phyloP scores from a whole-genome alignment of 2,888 invertebrate species.

The Rhagium mordax region DNA sequence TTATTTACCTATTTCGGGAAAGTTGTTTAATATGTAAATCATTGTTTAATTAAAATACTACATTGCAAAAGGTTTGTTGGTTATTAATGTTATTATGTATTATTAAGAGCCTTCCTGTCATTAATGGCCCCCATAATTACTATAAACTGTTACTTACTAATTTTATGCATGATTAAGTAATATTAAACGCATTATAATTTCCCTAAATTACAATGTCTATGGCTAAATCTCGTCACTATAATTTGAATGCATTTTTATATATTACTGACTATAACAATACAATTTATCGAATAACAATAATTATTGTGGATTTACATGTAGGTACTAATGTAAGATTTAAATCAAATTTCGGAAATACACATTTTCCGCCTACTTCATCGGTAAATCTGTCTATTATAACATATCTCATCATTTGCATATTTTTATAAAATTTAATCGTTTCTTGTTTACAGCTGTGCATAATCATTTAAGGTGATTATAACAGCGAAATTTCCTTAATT shows the following conservation, averaged over 20 bases:
- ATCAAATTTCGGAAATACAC: no score
- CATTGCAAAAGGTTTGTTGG: background rate
- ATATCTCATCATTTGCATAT: no score
- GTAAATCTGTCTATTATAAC: no score
- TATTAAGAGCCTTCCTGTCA: conserved; percentile 22
- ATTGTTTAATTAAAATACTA: conserved; percentile 11
- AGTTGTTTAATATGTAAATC: conserved; percentile 1
- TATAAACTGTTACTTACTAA: conserved; percentile 17
- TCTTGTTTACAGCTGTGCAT: no score
- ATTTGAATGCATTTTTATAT: background rate
- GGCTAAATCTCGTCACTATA: background rate
- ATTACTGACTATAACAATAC: no score
- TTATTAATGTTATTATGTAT: conserved; percentile 10
- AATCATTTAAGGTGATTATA: no score
- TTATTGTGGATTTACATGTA: no score
- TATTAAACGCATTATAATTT: conserved; percentile 3
- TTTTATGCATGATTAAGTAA: conserved; percentile 25
- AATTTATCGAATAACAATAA: no score
- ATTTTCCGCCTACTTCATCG: no score
- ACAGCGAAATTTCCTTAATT: no score
- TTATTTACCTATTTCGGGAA: background rate
- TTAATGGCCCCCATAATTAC: conserved; percentile 28
- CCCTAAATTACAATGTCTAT: background rate
- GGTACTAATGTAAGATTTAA: no score
- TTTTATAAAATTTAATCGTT: no score